Conservation (phyloP, 2,113 vertebrate genomes). For the Hydropotes inermis region DNA sequence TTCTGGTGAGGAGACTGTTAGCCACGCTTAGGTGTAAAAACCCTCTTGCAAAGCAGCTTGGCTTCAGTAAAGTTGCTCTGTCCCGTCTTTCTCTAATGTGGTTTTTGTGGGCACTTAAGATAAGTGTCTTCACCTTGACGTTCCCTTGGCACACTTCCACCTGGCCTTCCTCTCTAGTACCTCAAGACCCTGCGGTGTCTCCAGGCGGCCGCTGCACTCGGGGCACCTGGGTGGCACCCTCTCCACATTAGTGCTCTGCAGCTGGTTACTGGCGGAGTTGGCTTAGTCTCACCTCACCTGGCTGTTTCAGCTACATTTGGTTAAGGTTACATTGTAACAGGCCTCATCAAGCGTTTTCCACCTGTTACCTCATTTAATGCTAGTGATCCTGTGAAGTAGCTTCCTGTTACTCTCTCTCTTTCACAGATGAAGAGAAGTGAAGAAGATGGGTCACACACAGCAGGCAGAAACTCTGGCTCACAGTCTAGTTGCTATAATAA, state of each 20-base stretch:
- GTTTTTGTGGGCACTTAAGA: not conserved
- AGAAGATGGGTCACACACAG: not conserved
- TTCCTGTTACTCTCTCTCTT: not conserved
- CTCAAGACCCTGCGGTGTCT: fast-evolving
- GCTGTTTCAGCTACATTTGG: not conserved
- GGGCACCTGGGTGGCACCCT: too few relatives aligned
- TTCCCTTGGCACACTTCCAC: too few relatives aligned
- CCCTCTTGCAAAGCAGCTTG: too few relatives aligned
- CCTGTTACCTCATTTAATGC: not conserved
- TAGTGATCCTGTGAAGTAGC: fast-evolving
- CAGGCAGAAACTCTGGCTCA: not conserved
- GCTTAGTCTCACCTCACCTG: fast-evolving
- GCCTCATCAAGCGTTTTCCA: too few relatives aligned
- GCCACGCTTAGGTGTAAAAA: fast-evolving
- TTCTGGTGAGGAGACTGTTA: fast-evolving
- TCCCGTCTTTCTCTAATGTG: not conserved
- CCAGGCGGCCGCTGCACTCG: not conserved
- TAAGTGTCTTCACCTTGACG: fast-evolving
- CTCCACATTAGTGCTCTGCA: not conserved
- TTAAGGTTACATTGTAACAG: not conserved
- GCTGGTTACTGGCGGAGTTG: not conserved
- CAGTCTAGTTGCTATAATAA: not conserved
- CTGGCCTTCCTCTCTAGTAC: not conserved
- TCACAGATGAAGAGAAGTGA: not conserved
- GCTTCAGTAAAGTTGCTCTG: not conserved